Base-by-base conservation (phyloP, 2,797 vertebrate species). In the Benthosema pterotum region DNA sequence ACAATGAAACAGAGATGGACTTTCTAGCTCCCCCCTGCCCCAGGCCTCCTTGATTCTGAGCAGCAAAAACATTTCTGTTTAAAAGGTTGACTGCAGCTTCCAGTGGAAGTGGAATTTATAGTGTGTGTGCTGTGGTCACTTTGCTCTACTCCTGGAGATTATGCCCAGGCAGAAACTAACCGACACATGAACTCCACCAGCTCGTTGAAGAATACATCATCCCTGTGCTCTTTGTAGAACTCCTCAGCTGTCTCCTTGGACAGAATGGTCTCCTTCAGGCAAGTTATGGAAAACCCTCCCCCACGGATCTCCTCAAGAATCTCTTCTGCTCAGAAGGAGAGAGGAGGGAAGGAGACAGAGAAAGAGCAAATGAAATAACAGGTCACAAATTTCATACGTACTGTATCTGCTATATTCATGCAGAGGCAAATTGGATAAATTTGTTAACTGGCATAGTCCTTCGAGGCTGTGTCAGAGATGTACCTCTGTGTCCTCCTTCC, bases 221-320 rank as follows among this genome's bases (percentile, higher is more conserved):
- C 91, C 78, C 75, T 57, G 18, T 96, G 93, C 60, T 92, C 88
- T 67, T 84, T 89, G 87, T 97, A 98, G 86, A 99, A 91, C 77
- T 94, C 90, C 63, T 80, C 75, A 5, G 93, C 93, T 74, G 90
- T 77, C 58, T 96, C 92, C 54, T 11, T 82, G 42, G 83, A 91
- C 63, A 98, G 85, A 52, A 88, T 2, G 1, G 67, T 70, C 85
- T 96, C 94, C 76, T 93, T 95, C 77, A 91, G 19, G 52, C 78
- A 85, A 13, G 79, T 83, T n/a, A 99, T 82, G 4, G 72, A 83
- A 88, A 98, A 98, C 22, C 94, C 92, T 56, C 73, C 73, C 0
- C 82, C 60, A 52, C 65, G 78, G 58, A 95, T 93, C 80, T 90
- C 90, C 52, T 89, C 79, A 69, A 94, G 54, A 71, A 98, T 98